Percentiles rank a stretch among this genome's conserved stretches.
phyloP scores from a whole-genome alignment of 2,888 invertebrate genomes.

The Chloroclysta siterata region DNA sequence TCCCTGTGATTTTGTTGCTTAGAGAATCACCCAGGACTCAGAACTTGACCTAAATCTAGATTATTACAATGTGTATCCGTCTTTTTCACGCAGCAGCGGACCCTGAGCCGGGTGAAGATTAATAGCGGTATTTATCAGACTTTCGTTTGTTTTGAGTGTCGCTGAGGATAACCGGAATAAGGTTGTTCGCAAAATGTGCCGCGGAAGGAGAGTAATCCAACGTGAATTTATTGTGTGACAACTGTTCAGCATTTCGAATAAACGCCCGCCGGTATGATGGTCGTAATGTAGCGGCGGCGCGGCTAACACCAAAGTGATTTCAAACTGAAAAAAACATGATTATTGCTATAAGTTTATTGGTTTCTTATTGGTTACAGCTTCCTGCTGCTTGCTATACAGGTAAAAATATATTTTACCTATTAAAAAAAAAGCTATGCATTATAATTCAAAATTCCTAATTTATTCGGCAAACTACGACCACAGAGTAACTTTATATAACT shows the following conservation, averaged over 20 bases:
- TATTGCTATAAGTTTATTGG: no score
- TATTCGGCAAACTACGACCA: no score
- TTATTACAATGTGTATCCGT: constrained; percentile 58
- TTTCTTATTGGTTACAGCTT: no score
- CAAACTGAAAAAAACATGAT: neutral
- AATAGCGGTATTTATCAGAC: constrained; percentile 78
- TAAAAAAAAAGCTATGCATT: no score
- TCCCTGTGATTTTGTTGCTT: no score
- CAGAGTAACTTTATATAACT: no score
- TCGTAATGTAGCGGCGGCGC: neutral
- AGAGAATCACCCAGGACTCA: neutral
- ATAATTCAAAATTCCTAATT: no score
- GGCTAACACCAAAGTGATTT: neutral
- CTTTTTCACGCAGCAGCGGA: constrained; percentile 59
- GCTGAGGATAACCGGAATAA: constrained; percentile 74
- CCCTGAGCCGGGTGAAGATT: constrained; percentile 65
- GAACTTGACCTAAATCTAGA: constrained; percentile 55
- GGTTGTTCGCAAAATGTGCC: constrained; percentile 70
- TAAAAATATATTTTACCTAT: no score
- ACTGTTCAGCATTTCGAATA: constrained; percentile 1
- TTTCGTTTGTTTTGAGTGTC: constrained; percentile 79
- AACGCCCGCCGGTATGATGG: neutral
- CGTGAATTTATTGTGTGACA: constrained; percentile 62
- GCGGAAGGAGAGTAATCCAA: constrained; percentile 70
- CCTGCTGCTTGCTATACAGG: no score